A percentile compares a stretch with the other conserved stretches of the same genome.
phyloP scores from a whole-genome alignment of 2,113 vertebrate genomes.

The Clarias gariepinus region DNA sequence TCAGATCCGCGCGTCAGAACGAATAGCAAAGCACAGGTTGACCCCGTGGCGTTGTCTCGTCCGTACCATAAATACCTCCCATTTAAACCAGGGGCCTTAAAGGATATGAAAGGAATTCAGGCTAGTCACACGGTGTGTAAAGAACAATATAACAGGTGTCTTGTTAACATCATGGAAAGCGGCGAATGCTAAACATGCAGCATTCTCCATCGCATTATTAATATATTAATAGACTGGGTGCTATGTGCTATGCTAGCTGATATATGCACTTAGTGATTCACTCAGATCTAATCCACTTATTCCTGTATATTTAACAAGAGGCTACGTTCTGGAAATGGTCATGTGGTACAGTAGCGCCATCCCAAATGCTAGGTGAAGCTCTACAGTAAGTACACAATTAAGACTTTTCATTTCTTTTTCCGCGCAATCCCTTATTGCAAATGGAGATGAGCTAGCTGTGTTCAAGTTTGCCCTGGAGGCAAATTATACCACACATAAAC shows the following conservation, averaged over 20 bases:
- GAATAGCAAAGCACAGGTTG: constrained; percentile 15
- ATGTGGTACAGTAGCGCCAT: not conserved
- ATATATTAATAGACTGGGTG: constrained; percentile 6
- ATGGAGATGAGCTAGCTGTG: not conserved
- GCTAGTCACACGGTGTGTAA: not conserved
- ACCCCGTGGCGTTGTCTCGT: not conserved
- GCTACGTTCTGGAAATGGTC: not conserved
- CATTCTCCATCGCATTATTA: not conserved
- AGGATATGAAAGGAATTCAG: constrained; percentile 7
- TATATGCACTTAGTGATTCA: not conserved
- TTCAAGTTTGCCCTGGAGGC: not conserved
- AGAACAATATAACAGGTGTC: constrained; percentile 6
- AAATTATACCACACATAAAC: not conserved
- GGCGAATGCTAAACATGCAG: not conserved
- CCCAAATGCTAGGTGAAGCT: not conserved
- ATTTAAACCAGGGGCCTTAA: constrained; percentile 13
- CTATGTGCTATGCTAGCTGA: not conserved
- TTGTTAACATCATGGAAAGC: constrained; percentile 17
- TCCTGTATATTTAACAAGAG: not conserved
- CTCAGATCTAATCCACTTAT: not conserved
- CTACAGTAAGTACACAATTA: not conserved
- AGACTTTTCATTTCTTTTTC: not conserved
- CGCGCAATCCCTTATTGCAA: not conserved
- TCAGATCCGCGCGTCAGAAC: not conserved
- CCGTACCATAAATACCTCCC: not conserved